Conservation (phyloP, 1,140 invertebrate species). For the Drosophila nikananu region DNA sequence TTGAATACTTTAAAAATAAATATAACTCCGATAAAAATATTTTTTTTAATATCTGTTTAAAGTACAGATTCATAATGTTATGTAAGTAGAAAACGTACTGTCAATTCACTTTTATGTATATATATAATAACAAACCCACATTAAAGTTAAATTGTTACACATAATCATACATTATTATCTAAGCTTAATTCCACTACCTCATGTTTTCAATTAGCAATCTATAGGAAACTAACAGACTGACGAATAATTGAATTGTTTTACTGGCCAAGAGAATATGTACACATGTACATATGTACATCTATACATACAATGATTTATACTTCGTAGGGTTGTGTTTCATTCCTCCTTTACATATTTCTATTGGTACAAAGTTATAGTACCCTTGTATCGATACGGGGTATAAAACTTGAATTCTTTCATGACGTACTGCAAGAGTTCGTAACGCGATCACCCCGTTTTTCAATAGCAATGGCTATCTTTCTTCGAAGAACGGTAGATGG, state of each 20-base stretch:
- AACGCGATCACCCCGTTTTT: not conserved
- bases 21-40: too few relatives aligned
- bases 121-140: too few relatives aligned
- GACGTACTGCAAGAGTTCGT: not conserved
- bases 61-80: too few relatives aligned
- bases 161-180: not conserved
- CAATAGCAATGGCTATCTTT: constrained; percentile 11
- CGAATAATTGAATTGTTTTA: too few relatives aligned
- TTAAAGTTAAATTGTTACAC: too few relatives aligned
- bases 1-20: too few relatives aligned
- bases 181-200: not conserved
- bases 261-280: not conserved
- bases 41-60: too few relatives aligned
- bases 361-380: not conserved
- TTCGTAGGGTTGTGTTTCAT: not conserved
- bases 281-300: not conserved
- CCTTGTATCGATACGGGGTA: not conserved
- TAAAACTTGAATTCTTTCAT: not conserved
- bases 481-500: constrained; percentile 30
- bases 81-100: too few relatives aligned
- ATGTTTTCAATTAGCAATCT: not conserved
- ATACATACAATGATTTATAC: too few relatives aligned
- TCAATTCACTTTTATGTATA: too few relatives aligned
- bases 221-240: too few relatives aligned
- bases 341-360: not conserved